Conservation (phyloP, 2,888 invertebrate species). For the Agrypnus murinus region DNA sequence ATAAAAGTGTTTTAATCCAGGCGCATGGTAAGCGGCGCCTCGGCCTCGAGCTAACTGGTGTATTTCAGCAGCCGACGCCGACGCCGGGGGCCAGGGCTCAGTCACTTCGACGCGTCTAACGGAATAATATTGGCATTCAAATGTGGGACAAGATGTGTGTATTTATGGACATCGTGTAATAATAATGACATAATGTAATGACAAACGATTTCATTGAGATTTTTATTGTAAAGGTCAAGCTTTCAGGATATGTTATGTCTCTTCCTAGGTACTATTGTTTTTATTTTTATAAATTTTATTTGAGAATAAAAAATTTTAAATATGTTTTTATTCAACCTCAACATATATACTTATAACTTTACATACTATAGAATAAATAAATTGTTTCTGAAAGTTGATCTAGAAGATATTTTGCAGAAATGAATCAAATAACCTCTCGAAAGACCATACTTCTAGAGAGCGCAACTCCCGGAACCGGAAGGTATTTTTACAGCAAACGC, state of each 20-base stretch:
- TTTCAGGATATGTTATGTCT: neutral
- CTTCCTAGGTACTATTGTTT: neutral
- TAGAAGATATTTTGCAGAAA: no score
- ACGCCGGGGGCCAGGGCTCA: slow-evolving; percentile 55
- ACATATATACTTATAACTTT: neutral
- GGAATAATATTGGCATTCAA: slow-evolving; percentile 56
- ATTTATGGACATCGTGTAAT: slow-evolving; percentile 56
- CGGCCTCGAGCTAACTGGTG: slow-evolving; percentile 28
- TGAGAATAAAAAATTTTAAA: neutral
- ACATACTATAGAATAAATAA: neutral
- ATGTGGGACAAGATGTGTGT: slow-evolving; percentile 62
- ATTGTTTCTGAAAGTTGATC: neutral
- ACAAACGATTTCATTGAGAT: neutral
- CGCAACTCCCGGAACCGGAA: no score
- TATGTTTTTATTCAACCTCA: neutral
- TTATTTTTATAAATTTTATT: neutral
- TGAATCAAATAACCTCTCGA: no score
- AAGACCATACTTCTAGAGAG: no score
- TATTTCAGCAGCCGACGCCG: slow-evolving; percentile 52
- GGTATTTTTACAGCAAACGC: no score
- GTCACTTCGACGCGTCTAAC: slow-evolving; percentile 51
- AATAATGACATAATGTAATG: slow-evolving; percentile 33
- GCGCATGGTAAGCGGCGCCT: slow-evolving; percentile 10
- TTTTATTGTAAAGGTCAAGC: neutral
- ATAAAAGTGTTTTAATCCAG: neutral